Percentiles rank a stretch among this genome's conserved stretches.
Evolutionary conservation across 2,888 invertebrate genomes (phyloP).

Genomic region (Tethea ocularis): DNA sequence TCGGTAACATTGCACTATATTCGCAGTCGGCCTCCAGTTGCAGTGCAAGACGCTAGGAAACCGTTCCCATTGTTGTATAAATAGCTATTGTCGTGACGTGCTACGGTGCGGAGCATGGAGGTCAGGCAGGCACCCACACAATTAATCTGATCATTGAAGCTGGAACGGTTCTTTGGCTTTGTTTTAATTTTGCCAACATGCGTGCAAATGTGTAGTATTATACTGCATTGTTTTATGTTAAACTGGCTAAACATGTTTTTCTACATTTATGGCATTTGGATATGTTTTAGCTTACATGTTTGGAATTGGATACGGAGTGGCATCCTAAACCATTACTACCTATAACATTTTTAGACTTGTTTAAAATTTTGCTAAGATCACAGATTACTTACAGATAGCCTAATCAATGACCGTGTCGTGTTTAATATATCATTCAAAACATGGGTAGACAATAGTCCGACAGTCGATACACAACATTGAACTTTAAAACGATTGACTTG

Average conservation of each 20-base stretch:
- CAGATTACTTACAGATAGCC: background rate
- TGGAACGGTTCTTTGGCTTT: constrained; percentile 58
- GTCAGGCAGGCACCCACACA: constrained; percentile 64
- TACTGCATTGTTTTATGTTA: background rate
- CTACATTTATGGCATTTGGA: background rate
- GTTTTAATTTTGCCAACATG: constrained; percentile 31
- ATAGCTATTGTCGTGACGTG: constrained; percentile 61
- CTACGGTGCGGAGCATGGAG: constrained; percentile 54
- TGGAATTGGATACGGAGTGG: too few relatives aligned
- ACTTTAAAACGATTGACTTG: constrained; percentile 10
- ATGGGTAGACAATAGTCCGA: background rate
- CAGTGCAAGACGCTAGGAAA: constrained; percentile 53
- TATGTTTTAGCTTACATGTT: background rate
- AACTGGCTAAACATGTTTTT: background rate
- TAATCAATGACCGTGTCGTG: background rate
- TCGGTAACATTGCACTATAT: constrained; percentile 21
- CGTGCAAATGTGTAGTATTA: constrained; percentile 9
- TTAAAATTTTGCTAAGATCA: background rate
- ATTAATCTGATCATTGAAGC: constrained; percentile 59
- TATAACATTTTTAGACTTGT: too few relatives aligned
- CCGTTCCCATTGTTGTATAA: constrained; percentile 63
- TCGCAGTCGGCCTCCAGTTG: constrained; percentile 25
- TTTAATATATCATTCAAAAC: background rate
- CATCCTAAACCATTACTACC: too few relatives aligned
- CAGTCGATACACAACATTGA: constrained; percentile 7